A percentile compares a stretch with the other conserved stretches of the same genome.
These are phyloP conservation scores for Drosophila aff. DNA, from an alignment of 1,140 invertebrate genomes.

Conservation along the genomic window DNA sequence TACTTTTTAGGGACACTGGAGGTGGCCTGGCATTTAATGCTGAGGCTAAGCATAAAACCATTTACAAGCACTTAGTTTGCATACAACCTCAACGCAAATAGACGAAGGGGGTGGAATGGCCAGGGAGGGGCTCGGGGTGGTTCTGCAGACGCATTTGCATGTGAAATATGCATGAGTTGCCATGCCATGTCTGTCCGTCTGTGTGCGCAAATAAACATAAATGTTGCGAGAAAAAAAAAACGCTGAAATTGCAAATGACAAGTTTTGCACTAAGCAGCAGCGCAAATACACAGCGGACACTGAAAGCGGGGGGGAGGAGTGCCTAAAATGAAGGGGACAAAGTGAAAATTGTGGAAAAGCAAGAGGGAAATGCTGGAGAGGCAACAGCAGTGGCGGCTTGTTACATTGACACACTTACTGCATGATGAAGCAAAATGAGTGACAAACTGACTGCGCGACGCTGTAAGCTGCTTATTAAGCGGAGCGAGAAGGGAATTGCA, in stretches of 20 bases:
- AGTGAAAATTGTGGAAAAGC: slow-evolving; percentile 22
- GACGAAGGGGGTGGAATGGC: slow-evolving; percentile 1
- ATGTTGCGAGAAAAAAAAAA: slow-evolving; percentile 43
- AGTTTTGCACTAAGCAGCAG: slow-evolving; percentile 80
- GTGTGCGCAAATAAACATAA: slow-evolving; percentile 53
- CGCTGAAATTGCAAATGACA: slow-evolving; percentile 82
- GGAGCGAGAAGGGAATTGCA: slow-evolving; percentile 23
- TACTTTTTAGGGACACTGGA: slow-evolving; percentile 28
- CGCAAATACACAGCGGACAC: slow-evolving; percentile 59
- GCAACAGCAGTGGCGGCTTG: slow-evolving; percentile 30
- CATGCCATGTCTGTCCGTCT: slow-evolving; percentile 37
- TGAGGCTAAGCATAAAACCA: slow-evolving; percentile 63
- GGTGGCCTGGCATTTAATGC: slow-evolving; percentile 29
- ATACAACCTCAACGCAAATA: slow-evolving; percentile 64
- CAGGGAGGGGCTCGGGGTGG: not conserved
- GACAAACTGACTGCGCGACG: slow-evolving; percentile 77
- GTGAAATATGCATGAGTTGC: slow-evolving; percentile 72
- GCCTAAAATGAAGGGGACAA: not conserved
- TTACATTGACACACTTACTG: slow-evolving; percentile 81
- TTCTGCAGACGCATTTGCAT: slow-evolving; percentile 54
- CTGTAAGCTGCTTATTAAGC: slow-evolving; percentile 80
- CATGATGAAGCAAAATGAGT: slow-evolving; percentile 83
- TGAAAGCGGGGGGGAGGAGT: not conserved
- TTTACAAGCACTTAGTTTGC: slow-evolving; percentile 75
- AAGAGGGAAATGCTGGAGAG: not conserved